Percentiles rank a stretch among this genome's conserved stretches.
phyloP scores from a whole-genome alignment of 2,113 vertebrate genomes.

The Brienomyrus longianalis region DNA sequence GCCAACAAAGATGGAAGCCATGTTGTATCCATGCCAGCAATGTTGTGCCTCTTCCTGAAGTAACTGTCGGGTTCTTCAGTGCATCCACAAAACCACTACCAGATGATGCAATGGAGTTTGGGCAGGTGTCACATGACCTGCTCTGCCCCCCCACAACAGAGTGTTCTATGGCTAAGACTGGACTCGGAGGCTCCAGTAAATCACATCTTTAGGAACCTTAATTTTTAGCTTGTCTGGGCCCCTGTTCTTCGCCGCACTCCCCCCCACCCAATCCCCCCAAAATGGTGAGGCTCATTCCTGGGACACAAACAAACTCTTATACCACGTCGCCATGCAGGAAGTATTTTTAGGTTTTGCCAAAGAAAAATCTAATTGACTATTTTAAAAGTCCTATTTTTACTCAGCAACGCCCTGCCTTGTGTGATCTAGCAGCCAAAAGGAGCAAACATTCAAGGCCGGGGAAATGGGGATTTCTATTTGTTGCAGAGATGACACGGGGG shows the following conservation, averaged over 20 bases:
- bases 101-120: conserved; percentile 20
- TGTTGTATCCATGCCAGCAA: not conserved
- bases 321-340: not conserved
- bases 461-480: not conserved
- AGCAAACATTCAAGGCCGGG: not conserved
- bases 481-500: not conserved
- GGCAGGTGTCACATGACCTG: conserved; percentile 33
- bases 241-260: conserved; percentile 12
- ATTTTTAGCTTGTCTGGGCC: conserved; percentile 39
- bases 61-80: conserved; percentile 16
- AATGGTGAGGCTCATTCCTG: conserved; percentile 19
- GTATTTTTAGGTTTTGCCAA: conserved; percentile 11
- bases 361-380: not conserved
- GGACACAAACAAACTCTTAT: conserved; percentile 21
- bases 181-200: conserved; percentile 50
- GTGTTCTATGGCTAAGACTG: conserved; percentile 34
- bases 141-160: conserved; percentile 18
- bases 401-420: not conserved
- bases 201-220: conserved; percentile 44
- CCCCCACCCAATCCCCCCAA: conserved; percentile 27
- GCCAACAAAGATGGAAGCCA: not conserved
- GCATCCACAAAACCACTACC: conserved; percentile 22
- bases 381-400: not conserved
- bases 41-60: conserved; percentile 24
- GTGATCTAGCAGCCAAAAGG: not conserved